These are phyloP conservation scores for Thalassoma bifasciatum DNA, from an alignment of 2,113 vertebrate species.

Conservation along the genomic window DNA sequence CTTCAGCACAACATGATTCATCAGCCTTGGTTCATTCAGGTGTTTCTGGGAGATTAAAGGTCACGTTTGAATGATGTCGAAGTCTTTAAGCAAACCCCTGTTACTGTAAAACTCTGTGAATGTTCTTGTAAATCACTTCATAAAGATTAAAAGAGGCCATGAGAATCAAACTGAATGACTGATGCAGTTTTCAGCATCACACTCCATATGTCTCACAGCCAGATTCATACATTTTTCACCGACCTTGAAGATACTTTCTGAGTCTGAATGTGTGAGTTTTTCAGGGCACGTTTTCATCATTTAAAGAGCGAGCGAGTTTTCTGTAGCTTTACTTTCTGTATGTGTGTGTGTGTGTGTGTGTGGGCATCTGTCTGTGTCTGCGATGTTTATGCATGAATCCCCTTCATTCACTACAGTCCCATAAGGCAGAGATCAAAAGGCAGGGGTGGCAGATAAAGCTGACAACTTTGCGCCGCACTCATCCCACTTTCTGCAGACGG, in stretches of 20 bases:
- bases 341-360: conserved; percentile 7
- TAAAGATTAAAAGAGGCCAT: too few species aligned
- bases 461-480: conserved; percentile 53
- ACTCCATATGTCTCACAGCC: conserved; percentile 2
- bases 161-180: too few species aligned
- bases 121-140: too few species aligned
- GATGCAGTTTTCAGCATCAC: not conserved
- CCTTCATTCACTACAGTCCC: conserved; percentile 43
- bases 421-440: conserved; percentile 55
- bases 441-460: conserved; percentile 59
- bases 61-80: too few species aligned
- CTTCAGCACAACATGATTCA: too few species aligned
- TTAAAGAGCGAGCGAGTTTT: not conserved
- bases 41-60: too few species aligned
- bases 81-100: too few species aligned
- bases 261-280: not conserved
- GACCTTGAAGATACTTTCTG: not conserved
- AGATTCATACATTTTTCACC: not conserved
- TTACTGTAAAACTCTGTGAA: too few species aligned
- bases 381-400: conserved; percentile 47
- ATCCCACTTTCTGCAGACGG: conserved; percentile 16
- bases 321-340: not conserved
- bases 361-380: conserved; percentile 11
- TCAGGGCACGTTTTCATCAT: not conserved
- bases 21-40: too few species aligned